Conservation (phyloP, 2,113 vertebrate species). For the Trochalopteron elliotii region DNA sequence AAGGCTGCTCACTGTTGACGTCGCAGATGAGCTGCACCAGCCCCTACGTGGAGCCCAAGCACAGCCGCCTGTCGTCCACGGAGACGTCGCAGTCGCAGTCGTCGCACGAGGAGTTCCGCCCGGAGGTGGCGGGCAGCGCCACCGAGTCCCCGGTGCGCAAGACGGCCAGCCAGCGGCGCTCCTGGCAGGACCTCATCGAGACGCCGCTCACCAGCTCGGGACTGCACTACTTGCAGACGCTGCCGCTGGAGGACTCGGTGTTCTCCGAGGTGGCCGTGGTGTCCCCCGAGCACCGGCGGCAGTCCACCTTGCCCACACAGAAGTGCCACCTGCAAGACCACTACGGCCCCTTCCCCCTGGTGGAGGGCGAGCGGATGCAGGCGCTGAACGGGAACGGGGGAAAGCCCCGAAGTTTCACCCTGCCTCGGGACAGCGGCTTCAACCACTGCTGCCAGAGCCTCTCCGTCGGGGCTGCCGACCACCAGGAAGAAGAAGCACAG, state of each 20-base stretch:
- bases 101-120: constrained; percentile 94
- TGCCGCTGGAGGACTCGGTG: constrained; percentile 93
- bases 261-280: constrained; percentile 85
- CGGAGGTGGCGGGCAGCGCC: constrained; percentile 83
- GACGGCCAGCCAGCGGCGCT: constrained; percentile 91
- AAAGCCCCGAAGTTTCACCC: constrained; percentile 94
- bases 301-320: constrained; percentile 94
- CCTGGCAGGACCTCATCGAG: constrained; percentile 99
- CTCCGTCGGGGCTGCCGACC: constrained; percentile 78
- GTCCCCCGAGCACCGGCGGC: constrained; percentile 87
- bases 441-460: constrained; percentile 87
- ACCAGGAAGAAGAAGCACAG: constrained; percentile 77
- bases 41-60: constrained; percentile 90
- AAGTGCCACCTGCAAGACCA: constrained; percentile 92
- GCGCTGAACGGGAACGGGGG: constrained; percentile 80
- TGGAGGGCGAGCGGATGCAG: constrained; percentile 79
- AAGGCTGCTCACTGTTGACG: rapidly evolving
- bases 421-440: constrained; percentile 93
- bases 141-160: constrained; percentile 90
- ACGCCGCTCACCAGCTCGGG: constrained; percentile 94
- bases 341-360: constrained; percentile 90
- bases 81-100: constrained; percentile 97
- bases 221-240: constrained; percentile 95
- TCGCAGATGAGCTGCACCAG: constrained; percentile 89
- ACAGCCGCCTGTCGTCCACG: constrained; percentile 91